Evolutionary conservation across 2,888 invertebrate genomes (phyloP).

Genomic region (Cotesia congregata): DNA sequence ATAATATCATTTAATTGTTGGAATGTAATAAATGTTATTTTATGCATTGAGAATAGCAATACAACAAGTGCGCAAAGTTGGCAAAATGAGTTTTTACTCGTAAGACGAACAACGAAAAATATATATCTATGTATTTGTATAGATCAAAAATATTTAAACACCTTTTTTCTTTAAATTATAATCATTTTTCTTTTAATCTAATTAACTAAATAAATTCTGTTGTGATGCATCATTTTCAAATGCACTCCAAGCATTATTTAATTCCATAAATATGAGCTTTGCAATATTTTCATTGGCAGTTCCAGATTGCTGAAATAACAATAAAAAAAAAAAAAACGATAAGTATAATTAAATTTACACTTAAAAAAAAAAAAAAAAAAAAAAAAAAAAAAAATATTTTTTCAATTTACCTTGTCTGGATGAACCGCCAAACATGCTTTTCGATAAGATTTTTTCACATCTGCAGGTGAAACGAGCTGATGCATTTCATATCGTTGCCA

Average conservation of each 20-base stretch:
- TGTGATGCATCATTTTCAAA: conserved; percentile 91
- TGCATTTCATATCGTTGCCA: conserved; percentile 97
- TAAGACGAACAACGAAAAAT: conserved; percentile 29
- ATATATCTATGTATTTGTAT: not conserved
- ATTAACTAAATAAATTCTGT: conserved; percentile 79
- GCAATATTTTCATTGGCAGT: conserved; percentile 94
- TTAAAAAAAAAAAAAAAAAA: not conserved
- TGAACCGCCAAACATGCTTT: conserved; percentile 97
- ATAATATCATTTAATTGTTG: conserved; percentile 43
- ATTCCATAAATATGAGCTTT: conserved; percentile 97
- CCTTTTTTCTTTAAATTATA: conserved; percentile 24
- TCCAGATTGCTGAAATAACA: conserved; percentile 83
- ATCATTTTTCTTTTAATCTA: conserved; percentile 44
- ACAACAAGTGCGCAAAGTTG: conserved; percentile 47
- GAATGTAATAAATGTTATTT: conserved; percentile 50
- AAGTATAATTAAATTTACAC: not conserved
- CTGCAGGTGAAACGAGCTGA: conserved; percentile 89
- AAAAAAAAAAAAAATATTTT: conserved; percentile 10
- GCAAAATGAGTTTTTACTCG: conserved; percentile 45
- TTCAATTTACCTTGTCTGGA: conserved; percentile 90
- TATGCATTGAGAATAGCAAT: conserved; percentile 49
- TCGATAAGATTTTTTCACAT: conserved; percentile 96
- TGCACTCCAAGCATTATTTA: conserved; percentile 98
- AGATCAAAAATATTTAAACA: conserved; percentile 14
- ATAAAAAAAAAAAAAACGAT: conserved; percentile 18